These are phyloP conservation scores for Eumacrocentrus americanus DNA, from an alignment of 2,888 invertebrate genomes.

Conservation along the genomic window DNA sequence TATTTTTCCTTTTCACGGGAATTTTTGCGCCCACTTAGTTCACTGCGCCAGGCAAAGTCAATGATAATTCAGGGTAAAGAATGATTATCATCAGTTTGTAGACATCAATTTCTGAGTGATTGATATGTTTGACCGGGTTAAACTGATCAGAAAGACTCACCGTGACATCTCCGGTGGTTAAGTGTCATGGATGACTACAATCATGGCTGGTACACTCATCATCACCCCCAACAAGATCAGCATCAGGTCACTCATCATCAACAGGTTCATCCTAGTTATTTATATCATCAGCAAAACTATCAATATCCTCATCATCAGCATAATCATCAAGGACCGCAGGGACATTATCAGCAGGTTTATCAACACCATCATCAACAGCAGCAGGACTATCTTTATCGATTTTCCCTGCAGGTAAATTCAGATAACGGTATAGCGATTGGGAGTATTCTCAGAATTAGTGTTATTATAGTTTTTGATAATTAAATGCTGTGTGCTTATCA, in stretches of 20 bases:
- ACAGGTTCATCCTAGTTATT: slow-evolving; percentile 40
- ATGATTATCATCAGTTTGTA: too few relatives aligned
- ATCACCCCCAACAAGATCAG: slow-evolving; percentile 44
- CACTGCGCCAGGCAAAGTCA: too few relatives aligned
- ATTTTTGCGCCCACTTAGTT: background rate
- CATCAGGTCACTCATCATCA: slow-evolving; percentile 35
- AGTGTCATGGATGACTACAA: slow-evolving; percentile 54
- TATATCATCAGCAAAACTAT: slow-evolving; percentile 34
- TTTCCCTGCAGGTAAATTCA: slow-evolving; percentile 57
- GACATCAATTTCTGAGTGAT: too few relatives aligned
- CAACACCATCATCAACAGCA: slow-evolving; percentile 51
- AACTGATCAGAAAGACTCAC: background rate
- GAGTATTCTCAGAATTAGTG: slow-evolving; percentile 7
- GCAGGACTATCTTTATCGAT: slow-evolving; percentile 58
- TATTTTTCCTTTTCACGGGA: slow-evolving; percentile 6
- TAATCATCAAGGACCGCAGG: slow-evolving; percentile 27
- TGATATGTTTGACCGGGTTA: slow-evolving; percentile 5
- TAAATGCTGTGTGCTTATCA: too few relatives aligned
- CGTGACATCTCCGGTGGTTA: background rate
- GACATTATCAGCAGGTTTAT: slow-evolving; percentile 42
- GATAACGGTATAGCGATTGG: too few relatives aligned
- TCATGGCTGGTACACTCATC: slow-evolving; percentile 52
- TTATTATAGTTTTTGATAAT: slow-evolving; percentile 1
- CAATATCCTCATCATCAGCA: slow-evolving; percentile 29
- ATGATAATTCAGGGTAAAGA: too few relatives aligned